Conservation (phyloP, 2,888 invertebrate species). For the Leptopilina drosophilae region DNA sequence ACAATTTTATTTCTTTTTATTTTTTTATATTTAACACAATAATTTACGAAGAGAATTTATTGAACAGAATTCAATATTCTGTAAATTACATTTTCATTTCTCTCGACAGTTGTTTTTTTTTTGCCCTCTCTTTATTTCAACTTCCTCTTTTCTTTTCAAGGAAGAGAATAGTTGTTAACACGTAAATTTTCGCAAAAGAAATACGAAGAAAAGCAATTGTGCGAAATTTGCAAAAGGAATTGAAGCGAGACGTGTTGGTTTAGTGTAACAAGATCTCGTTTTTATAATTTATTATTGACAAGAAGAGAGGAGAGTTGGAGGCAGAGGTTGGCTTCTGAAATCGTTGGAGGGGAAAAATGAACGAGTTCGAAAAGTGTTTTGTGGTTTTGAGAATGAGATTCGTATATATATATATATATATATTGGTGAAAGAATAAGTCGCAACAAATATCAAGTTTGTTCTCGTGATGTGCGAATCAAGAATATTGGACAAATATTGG, state of each 20-base stretch:
- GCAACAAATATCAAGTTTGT: constrained; percentile 55
- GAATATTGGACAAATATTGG: constrained; percentile 9
- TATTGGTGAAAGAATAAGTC: constrained; percentile 59
- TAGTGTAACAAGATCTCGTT: constrained; percentile 20
- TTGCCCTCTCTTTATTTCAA: neutral
- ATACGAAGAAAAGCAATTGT: constrained; percentile 35
- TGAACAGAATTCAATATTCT: neutral
- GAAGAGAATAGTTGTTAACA: constrained; percentile 26
- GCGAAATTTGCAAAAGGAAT: constrained; percentile 11
- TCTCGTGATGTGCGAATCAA: constrained; percentile 51
- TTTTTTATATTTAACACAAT: too few species aligned
- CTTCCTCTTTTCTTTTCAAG: constrained; percentile 12
- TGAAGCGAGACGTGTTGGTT: constrained; percentile 4
- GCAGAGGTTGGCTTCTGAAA: constrained; percentile 18
- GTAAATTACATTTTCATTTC: neutral
- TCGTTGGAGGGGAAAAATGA: constrained; percentile 18
- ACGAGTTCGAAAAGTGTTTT: constrained; percentile 44
- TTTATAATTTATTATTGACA: constrained; percentile 39
- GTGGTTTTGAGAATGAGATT: constrained; percentile 51
- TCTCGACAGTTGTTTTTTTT: too few species aligned
- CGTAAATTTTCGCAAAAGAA: constrained; percentile 11
- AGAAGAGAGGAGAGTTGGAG: neutral
- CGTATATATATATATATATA: neutral
- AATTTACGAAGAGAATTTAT: too few species aligned
- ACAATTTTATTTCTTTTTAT: too few species aligned